phyloP scores from a whole-genome alignment of 2,888 invertebrate species.

The Nipponacmea schrenckii region DNA sequence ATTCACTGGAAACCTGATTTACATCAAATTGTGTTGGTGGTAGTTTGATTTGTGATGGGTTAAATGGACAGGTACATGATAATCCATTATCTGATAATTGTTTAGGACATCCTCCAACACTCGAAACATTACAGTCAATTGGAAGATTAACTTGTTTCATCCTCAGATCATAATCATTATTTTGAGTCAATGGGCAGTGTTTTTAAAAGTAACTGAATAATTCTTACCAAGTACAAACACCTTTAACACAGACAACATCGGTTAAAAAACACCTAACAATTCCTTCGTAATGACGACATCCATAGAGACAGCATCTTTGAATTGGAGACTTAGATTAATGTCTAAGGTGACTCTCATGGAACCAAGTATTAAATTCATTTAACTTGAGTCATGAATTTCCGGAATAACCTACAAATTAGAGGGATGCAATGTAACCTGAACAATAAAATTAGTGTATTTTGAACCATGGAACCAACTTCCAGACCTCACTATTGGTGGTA shows the following conservation, averaged over 20 bases:
- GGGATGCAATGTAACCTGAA: too few relatives aligned
- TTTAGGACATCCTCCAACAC: conserved; percentile 11
- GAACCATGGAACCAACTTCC: too few relatives aligned
- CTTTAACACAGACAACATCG: conserved; percentile 16
- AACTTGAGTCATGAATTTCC: conserved; percentile 3
- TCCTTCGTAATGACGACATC: conserved; percentile 24
- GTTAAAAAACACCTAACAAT: conserved; percentile 13
- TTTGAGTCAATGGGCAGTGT: too few relatives aligned
- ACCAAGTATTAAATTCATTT: conserved; percentile 16
- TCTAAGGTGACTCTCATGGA: conserved; percentile 14
- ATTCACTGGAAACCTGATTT: neutral
- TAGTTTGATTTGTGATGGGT: conserved; percentile 7
- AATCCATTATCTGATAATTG: conserved; percentile 22
- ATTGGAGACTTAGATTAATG: conserved; percentile 11
- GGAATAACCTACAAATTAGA: neutral
- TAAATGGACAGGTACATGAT: conserved; percentile 24
- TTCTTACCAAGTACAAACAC: conserved; percentile 24
- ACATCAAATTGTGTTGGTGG: conserved; percentile 14
- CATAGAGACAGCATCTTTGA: conserved; percentile 12
- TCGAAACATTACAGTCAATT: too few relatives aligned
- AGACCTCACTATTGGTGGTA: too few relatives aligned
- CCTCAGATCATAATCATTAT: too few relatives aligned
- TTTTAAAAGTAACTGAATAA: too few relatives aligned
- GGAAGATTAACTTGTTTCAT: too few relatives aligned
- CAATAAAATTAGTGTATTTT: too few relatives aligned